Evolutionary conservation across 1,140 invertebrate species (phyloP).

Genomic region (Drosophila insularis): DNA sequence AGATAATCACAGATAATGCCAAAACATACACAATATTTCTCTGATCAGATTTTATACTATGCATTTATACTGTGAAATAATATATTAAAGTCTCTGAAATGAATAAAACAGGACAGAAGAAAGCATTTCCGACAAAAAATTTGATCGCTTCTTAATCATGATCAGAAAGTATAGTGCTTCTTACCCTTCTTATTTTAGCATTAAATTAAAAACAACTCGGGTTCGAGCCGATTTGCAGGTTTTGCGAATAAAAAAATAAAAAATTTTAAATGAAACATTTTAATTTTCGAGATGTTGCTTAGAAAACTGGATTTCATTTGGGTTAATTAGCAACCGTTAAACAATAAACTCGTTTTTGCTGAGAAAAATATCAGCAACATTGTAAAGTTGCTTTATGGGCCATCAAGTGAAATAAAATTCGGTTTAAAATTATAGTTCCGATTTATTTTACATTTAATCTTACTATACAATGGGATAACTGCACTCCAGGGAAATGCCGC

Average conservation of each 20-base stretch:
- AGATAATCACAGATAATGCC: too few relatives aligned
- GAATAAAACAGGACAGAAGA: too few relatives aligned
- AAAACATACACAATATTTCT: too few relatives aligned
- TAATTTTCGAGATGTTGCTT: neutral
- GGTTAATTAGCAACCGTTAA: neutral
- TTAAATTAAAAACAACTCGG: too few relatives aligned
- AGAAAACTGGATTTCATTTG: slow-evolving; percentile 1
- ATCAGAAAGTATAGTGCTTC: too few relatives aligned
- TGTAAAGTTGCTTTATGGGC: neutral
- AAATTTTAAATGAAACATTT: neutral
- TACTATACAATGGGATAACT: slow-evolving; percentile 74
- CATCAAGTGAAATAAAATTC: neutral
- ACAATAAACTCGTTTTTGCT: neutral
- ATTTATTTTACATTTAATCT: neutral
- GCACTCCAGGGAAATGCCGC: slow-evolving; percentile 84
- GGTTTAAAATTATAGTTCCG: neutral
- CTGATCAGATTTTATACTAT: too few relatives aligned
- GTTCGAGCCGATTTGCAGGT: neutral
- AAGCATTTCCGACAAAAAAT: too few relatives aligned
- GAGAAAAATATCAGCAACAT: neutral
- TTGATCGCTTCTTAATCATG: too few relatives aligned
- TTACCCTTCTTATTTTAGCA: too few relatives aligned
- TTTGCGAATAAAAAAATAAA: neutral
- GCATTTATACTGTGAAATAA: too few relatives aligned
- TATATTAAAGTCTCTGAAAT: too few relatives aligned